Evolutionary conservation across 2,797 vertebrate species (phyloP), one percentile per base, ranked within the genome.

Genomic region (Galaxias olidus): DNA sequence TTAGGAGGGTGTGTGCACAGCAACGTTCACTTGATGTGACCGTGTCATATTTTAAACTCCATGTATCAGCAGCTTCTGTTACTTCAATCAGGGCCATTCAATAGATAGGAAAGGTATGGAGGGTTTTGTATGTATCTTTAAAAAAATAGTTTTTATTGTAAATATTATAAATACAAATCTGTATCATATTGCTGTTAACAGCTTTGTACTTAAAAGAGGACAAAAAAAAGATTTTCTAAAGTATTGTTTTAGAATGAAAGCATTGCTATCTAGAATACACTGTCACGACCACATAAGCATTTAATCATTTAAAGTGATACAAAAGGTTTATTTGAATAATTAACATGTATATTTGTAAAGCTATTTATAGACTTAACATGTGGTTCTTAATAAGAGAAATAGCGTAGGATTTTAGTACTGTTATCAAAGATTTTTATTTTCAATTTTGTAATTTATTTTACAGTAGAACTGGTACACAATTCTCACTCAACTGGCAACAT

Each of bases 311-410:
- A 85, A 93, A 91, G 88, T 90, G 92, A 92, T 89, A 88, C 91
- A 90, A 90, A 95, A 90, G 83, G 81, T 94, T 94, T 95, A 93
- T 92, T 91, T 92, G 89, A 90, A 77, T 87, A 85, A 89, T 93
- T 94, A 95, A 93, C 90, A 46, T 97, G 96, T 96, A 95, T 95
- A 95, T 97, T 95, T 96, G 96, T 98, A 96, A 97, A 97, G 94
- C 90, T 98, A 96, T 97, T 97, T 97, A 98, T 97, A 95, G 91
- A 92, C 90, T 84, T 93, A 93, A 90, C 92, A 93, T 90, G 91
- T 89, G 84, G 89, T 91, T 91, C 85, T 85, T 89, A 69, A 81
- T 76, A 81, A 91, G 93, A 91, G 86, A 84, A 90, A 59, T 91
- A 91, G 89, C 82, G 68, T 92, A 93, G 91, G 0, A 43, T 91